These are phyloP conservation scores for Marisa cornuarietis DNA, from an alignment of 1,140 invertebrate species.

Conservation along the genomic window DNA sequence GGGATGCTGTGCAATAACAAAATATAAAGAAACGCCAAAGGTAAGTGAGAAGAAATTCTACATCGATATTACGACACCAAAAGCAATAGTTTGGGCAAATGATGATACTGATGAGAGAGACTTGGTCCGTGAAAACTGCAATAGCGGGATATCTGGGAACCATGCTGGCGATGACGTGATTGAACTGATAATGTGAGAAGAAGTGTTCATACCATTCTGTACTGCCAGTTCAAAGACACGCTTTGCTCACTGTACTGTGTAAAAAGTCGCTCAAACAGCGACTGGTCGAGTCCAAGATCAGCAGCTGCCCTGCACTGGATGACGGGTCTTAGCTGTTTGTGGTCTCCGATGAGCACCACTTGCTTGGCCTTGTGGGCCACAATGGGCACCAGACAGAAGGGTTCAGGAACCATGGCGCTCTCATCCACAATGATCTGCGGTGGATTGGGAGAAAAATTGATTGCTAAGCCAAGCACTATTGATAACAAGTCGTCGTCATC, in stretches of 20 bases:
- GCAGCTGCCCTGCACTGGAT: slow-evolving; percentile 45
- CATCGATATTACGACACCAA: background rate
- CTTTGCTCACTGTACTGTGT: slow-evolving; percentile 16
- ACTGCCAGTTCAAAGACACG: slow-evolving; percentile 47
- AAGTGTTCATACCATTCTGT: slow-evolving; percentile 55
- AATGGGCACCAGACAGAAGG: slow-evolving; percentile 54
- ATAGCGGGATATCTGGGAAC: background rate
- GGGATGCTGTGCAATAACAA: slow-evolving; percentile 45
- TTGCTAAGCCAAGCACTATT: too few relatives aligned
- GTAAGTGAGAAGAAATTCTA: background rate
- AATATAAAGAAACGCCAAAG: background rate
- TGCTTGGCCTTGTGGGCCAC: slow-evolving; percentile 44
- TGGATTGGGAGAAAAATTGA: background rate
- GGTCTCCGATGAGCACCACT: slow-evolving; percentile 60
- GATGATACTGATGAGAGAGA: background rate
- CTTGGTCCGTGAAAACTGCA: background rate
- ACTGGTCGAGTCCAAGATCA: slow-evolving; percentile 52
- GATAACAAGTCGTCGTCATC: too few relatives aligned
- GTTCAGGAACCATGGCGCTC: slow-evolving; percentile 58
- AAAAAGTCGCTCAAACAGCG: slow-evolving; percentile 57
- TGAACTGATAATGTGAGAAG: too few relatives aligned
- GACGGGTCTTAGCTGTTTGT: slow-evolving; percentile 57
- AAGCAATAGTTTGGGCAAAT: background rate
- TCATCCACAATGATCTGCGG: slow-evolving; percentile 41
- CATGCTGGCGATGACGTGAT: background rate